A percentile compares a stretch with the other conserved stretches of the same genome.
phyloP scores from a whole-genome alignment of 2,888 invertebrate genomes.

The Dioctria rufipes region DNA sequence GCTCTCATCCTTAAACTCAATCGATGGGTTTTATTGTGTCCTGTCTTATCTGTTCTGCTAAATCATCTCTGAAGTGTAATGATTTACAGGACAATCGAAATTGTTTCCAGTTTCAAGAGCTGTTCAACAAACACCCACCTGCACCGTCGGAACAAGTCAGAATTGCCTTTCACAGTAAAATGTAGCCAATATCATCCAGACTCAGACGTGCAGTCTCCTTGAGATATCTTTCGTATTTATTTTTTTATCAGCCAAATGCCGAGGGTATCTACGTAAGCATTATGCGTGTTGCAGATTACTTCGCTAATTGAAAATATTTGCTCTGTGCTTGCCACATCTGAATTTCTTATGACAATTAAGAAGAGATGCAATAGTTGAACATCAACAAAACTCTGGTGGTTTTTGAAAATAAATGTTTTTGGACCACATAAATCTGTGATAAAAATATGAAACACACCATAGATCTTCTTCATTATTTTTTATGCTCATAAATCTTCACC shows the following conservation, averaged over 20 bases:
- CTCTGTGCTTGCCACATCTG: too few species aligned
- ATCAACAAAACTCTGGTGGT: background rate
- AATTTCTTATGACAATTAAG: too few species aligned
- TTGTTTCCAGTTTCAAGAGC: slow-evolving; percentile 19
- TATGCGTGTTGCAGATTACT: too few species aligned
- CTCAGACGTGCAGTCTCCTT: background rate
- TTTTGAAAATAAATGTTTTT: background rate
- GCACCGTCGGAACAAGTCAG: background rate
- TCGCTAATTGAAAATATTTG: too few species aligned
- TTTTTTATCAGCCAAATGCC: background rate
- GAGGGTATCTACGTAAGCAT: too few species aligned
- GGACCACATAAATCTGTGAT: background rate
- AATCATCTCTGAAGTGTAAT: slow-evolving; percentile 12
- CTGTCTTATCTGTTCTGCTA: slow-evolving; percentile 25
- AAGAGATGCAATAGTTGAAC: background rate
- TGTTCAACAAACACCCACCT: slow-evolving; percentile 27
- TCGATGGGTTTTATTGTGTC: background rate
- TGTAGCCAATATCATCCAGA: background rate
- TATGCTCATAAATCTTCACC: background rate
- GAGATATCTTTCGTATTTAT: background rate
- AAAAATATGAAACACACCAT: background rate
- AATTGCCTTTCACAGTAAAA: background rate
- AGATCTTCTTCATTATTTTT: background rate
- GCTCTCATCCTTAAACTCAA: background rate
- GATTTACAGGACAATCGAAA: slow-evolving; percentile 43